These are phyloP conservation scores for Abramis brama DNA, from an alignment of 2,113 vertebrate species.

Conservation along the genomic window DNA sequence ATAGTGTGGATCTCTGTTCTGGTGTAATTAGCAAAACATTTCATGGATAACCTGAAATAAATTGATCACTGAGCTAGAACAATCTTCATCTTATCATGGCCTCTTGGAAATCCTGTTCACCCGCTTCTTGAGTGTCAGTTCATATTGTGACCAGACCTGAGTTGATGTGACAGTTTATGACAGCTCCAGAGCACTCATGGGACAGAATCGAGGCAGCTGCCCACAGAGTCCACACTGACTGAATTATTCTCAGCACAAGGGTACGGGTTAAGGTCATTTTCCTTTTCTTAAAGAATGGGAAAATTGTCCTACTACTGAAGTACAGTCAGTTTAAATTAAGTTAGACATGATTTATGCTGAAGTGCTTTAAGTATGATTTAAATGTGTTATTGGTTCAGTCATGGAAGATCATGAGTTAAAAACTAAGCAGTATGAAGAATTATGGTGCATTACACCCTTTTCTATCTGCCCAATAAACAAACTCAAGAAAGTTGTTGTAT, in stretches of 20 bases:
- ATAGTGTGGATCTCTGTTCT: background rate
- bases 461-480: background rate
- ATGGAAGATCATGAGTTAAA: background rate
- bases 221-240: slow-evolving; percentile 54
- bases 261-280: slow-evolving; percentile 38
- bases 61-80: slow-evolving; percentile 51
- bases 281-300: slow-evolving; percentile 28
- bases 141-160: slow-evolving; percentile 39
- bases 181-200: slow-evolving; percentile 63
- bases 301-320: background rate
- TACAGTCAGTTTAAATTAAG: background rate
- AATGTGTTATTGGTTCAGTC: background rate
- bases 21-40: background rate
- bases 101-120: slow-evolving; percentile 34
- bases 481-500: slow-evolving; percentile 8
- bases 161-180: slow-evolving; percentile 67
- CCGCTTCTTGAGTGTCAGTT: slow-evolving; percentile 52
- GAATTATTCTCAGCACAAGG: slow-evolving; percentile 42
- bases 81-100: slow-evolving; percentile 34
- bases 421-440: background rate
- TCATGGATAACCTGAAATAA: background rate
- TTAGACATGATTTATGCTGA: background rate
- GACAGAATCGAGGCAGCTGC: slow-evolving; percentile 61
- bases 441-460: background rate
- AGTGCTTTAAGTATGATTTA: background rate